Base-by-base conservation (phyloP, 2,797 vertebrate genomes). In the Karalla daura region DNA sequence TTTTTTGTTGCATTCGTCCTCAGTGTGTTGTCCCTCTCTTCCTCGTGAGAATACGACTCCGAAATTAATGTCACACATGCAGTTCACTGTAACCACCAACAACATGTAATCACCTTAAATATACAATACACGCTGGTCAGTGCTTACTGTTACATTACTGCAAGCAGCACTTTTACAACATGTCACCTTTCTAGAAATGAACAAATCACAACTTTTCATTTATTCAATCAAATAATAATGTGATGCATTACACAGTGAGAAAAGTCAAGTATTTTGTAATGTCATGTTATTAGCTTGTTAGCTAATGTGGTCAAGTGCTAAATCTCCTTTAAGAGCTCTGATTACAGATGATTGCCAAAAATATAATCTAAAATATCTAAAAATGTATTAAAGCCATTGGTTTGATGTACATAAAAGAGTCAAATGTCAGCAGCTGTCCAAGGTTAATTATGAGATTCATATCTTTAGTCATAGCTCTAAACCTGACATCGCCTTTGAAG, bases 291-390 rank as follows among this genome's bases (percentile, higher is more conserved):
- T 63, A 63, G 54, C 45, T 81, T 54, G 45, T n/a, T n/a, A n/a
- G n/a, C n/a, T n/a, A n/a, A 59, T 67, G 64, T 83, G 33, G 60
- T 51, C 30, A 63, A 55, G 50, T 61, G 70, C 52, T 67, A 30
- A 62, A 32, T 56, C 59, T 66, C 55, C 36, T 68, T 63, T 47
- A 49, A 54, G 35, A 72, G 50, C 64, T 65, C 35, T 46, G 40
- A 35, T 59, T 67, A 12, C 47, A 74, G 44, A 41, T 37, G 40
- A 59, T n/a, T 36, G 65, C 65, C 75, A 74, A 76, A 56, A 37
- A 40, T 2, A 3, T 24, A n/a, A 43, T 17, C 1, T 1, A 0
- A 2, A 17, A 27, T 15, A 5, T 24, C n/a, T n/a, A n/a, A n/a
- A 6, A 24, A 47, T 39, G 2, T 30, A 20, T 49, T 0, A 28